Evolutionary conservation across 2,797 vertebrate species (phyloP), one percentile per base, ranked within the genome.

Genomic region (Cephalopachus bancanus): DNA sequence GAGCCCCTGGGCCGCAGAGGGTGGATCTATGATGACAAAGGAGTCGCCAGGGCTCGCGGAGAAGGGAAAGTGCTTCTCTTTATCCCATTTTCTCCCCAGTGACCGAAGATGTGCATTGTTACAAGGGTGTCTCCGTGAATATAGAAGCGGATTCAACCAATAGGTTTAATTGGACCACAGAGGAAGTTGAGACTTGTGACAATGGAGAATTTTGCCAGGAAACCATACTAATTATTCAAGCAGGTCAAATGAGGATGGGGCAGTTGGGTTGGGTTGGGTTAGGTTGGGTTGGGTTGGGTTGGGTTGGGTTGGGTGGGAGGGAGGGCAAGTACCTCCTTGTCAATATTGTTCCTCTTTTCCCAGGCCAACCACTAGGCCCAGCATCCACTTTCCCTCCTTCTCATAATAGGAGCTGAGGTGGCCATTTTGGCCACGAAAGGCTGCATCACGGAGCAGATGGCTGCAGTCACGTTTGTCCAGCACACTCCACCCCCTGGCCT

Each of bases 141-240:
- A 1, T 97, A 51, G 83, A 83, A 26, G 59, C 64, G 0, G 17
- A 89, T 7, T 49, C 88, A 9, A 0, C 26, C 5, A 20, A 0
- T 1, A 17, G 17, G 4, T 96, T 96, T 67, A 97, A 95, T 69
- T 97, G 97, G 97, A 95, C 85, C 65, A 17, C 89, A 37, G 89
- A 83, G 65, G 20, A 91, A 49, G 53, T 79, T 33, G 95, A 94
- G 28, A 74, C 30, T 85, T 97, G 97, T 94, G 86, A 69, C 81
- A 83, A 67, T 24, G 78, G 59, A 2, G 0, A 37, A 0, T 7
- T 91, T 62, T 98, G 97, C 95, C 97, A 98, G 55, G 97, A 98
- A 64, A 96, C 76, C 1, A 0, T 94, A 16, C 15, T 98, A 28
- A 11, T 97, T 10, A 79, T 98, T 26, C 72, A 33, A 78, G 57